Conservation (phyloP, 2,888 invertebrate species). For the Alsophila aescularia region DNA sequence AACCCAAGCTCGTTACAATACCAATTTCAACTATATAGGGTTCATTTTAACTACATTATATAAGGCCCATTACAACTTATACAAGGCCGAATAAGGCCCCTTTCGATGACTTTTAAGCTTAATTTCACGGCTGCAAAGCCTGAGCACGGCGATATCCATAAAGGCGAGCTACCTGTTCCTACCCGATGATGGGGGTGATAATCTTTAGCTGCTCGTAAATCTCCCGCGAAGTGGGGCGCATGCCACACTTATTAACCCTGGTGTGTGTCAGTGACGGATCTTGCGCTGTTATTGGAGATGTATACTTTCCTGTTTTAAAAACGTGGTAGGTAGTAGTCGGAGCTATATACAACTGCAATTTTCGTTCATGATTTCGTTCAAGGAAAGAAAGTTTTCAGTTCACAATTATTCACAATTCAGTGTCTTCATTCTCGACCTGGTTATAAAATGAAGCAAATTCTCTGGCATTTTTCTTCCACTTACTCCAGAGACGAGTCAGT, state of each 20-base stretch:
- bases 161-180: constrained; percentile 25
- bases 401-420: too few relatives aligned
- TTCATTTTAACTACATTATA: background rate
- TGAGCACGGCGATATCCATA: constrained; percentile 35
- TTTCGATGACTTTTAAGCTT: constrained; percentile 9
- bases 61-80: constrained; percentile 1
- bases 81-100: background rate
- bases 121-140: constrained; percentile 16
- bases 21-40: too few relatives aligned
- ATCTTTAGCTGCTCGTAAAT: constrained; percentile 50
- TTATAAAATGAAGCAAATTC: too few relatives aligned
- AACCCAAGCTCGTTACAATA: too few relatives aligned
- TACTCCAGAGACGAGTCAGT: too few relatives aligned
- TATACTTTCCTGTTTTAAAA: too few relatives aligned
- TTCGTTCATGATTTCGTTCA: too few relatives aligned
- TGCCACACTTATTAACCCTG: constrained; percentile 58
- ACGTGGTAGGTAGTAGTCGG: too few relatives aligned
- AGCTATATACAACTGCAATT: too few relatives aligned
- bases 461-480: too few relatives aligned
- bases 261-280: constrained; percentile 12
- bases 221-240: constrained; percentile 42
- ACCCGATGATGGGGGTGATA: constrained; percentile 43
- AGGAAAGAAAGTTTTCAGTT: too few relatives aligned
- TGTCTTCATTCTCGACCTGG: too few relatives aligned
- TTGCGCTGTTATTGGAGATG: background rate